Evolutionary conservation across 2,888 invertebrate species (phyloP).

Genomic region (Pinctada fucata): DNA sequence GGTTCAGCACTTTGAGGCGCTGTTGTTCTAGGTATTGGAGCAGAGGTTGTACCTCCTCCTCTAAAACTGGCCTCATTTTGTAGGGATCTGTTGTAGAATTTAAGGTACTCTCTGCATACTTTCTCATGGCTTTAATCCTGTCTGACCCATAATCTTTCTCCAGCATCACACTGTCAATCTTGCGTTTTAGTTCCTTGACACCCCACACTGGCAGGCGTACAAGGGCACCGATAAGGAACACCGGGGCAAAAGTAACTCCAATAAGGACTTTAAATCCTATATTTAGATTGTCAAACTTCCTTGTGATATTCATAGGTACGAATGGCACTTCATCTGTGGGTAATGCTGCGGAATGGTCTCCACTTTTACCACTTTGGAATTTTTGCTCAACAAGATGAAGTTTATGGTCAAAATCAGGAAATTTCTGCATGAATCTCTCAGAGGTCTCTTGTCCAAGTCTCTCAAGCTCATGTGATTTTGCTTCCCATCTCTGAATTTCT

Average conservation of each 20-base stretch:
- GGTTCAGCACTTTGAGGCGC: slow-evolving; percentile 40
- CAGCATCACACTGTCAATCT: slow-evolving; percentile 42
- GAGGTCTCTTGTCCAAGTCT: slow-evolving; percentile 48
- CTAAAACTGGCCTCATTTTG: slow-evolving; percentile 45
- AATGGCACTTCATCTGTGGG: slow-evolving; percentile 38
- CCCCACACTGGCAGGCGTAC: slow-evolving; percentile 58
- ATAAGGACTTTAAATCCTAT: slow-evolving; percentile 51
- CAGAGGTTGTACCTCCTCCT: slow-evolving; percentile 46
- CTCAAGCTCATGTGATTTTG: slow-evolving; percentile 47
- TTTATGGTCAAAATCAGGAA: slow-evolving; percentile 57
- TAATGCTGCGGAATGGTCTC: neutral
- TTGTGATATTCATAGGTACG: slow-evolving; percentile 45
- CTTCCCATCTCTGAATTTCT: slow-evolving; percentile 56
- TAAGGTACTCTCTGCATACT: slow-evolving; percentile 50
- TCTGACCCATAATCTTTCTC: slow-evolving; percentile 47
- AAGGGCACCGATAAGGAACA: slow-evolving; percentile 54
- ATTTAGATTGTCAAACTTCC: slow-evolving; percentile 44
- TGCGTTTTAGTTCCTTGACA: slow-evolving; percentile 47
- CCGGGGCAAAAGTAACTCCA: slow-evolving; percentile 60
- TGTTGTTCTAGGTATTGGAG: slow-evolving; percentile 45
- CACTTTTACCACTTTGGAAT: slow-evolving; percentile 6
- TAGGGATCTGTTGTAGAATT: slow-evolving; percentile 44
- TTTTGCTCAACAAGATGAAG: slow-evolving; percentile 51
- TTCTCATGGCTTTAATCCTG: slow-evolving; percentile 36
- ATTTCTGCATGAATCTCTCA: slow-evolving; percentile 49